Conservation (phyloP, 2,888 invertebrate genomes). For the Drosophila histrio region DNA sequence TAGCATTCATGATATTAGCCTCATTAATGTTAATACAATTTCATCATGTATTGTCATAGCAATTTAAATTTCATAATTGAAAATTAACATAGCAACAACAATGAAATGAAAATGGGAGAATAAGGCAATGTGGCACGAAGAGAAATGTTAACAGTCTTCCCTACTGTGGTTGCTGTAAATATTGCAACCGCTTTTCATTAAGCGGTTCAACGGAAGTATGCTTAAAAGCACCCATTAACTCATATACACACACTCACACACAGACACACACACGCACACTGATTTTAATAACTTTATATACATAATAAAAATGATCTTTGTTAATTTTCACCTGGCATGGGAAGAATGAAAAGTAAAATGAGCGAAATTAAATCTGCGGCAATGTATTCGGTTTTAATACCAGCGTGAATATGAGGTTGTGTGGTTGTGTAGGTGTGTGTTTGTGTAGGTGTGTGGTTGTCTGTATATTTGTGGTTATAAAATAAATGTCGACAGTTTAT, state of each 20-base stretch:
- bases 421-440: slow-evolving; percentile 1
- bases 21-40: slow-evolving; percentile 32
- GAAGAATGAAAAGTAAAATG: slow-evolving; percentile 50
- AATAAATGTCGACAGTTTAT: slow-evolving; percentile 37
- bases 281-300: slow-evolving; percentile 63
- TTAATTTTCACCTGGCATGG: slow-evolving; percentile 47
- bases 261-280: slow-evolving; percentile 2
- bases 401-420: slow-evolving; percentile 1
- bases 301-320: slow-evolving; percentile 62
- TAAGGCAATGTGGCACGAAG: not conserved
- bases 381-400: slow-evolving; percentile 47
- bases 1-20: slow-evolving; percentile 28
- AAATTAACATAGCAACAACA: slow-evolving; percentile 27
- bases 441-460: slow-evolving; percentile 12
- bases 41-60: slow-evolving; percentile 37
- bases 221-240: slow-evolving; percentile 25
- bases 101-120: slow-evolving; percentile 8
- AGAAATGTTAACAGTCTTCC: not conserved
- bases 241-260: slow-evolving; percentile 1
- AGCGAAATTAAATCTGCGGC: slow-evolving; percentile 62
- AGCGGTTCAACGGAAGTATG: slow-evolving; percentile 47
- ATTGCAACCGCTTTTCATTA: slow-evolving; percentile 55
- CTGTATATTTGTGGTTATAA: slow-evolving; percentile 20
- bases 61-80: slow-evolving; percentile 61
- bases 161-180: slow-evolving; percentile 8